Percentiles rank a stretch among this genome's conserved stretches.
These are phyloP conservation scores for Sesia apiformis DNA, from an alignment of 2,888 invertebrate species.

Conservation along the genomic window DNA sequence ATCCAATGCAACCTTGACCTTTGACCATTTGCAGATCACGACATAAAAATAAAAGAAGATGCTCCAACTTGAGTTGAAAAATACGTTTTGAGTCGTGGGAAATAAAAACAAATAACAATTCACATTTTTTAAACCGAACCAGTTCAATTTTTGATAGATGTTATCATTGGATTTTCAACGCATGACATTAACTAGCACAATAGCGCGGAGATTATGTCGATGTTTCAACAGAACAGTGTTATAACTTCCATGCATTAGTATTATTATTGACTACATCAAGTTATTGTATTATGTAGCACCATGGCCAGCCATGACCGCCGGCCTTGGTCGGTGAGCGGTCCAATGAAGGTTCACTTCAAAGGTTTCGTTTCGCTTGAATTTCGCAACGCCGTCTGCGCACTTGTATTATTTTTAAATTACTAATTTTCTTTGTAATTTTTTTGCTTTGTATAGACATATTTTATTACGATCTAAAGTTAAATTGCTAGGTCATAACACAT, in stretches of 20 bases:
- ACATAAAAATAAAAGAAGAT: too few relatives aligned
- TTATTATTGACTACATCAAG: slow-evolving; percentile 5
- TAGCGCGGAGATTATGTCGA: neutral
- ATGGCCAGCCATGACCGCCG: slow-evolving; percentile 61
- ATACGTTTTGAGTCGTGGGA: too few relatives aligned
- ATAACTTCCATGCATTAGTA: slow-evolving; percentile 4
- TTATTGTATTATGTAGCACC: slow-evolving; percentile 38
- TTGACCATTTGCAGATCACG: too few relatives aligned
- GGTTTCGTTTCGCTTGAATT: slow-evolving; percentile 34
- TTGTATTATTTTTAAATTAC: neutral
- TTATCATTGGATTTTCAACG: neutral
- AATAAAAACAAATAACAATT: too few relatives aligned
- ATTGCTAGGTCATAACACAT: too few relatives aligned
- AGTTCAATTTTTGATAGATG: too few relatives aligned
- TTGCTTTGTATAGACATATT: too few relatives aligned
- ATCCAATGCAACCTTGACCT: too few relatives aligned
- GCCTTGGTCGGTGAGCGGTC: slow-evolving; percentile 61
- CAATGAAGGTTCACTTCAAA: slow-evolving; percentile 42
- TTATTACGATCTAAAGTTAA: too few relatives aligned
- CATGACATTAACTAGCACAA: neutral
- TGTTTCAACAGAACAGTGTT: neutral
- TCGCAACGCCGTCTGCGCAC: slow-evolving; percentile 26
- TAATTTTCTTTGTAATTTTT: neutral
- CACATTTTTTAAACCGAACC: too few relatives aligned
- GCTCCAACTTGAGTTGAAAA: too few relatives aligned